These are phyloP conservation scores for Tinea trinotella DNA, from an alignment of 2,888 invertebrate species.

Conservation along the genomic window DNA sequence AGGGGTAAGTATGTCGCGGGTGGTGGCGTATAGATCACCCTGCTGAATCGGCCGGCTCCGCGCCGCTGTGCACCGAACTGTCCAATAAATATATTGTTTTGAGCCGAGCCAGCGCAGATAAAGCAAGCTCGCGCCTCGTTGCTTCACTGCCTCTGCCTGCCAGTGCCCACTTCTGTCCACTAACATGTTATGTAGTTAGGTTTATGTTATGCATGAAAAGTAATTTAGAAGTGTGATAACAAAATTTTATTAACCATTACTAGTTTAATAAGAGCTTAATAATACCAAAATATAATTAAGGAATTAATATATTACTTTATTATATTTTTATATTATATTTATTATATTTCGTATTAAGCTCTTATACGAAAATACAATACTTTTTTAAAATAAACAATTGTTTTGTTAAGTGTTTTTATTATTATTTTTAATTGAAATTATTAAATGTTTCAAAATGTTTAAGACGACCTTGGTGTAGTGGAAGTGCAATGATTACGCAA, in stretches of 20 bases:
- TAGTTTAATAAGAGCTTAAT: too few species aligned
- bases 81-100: conserved; percentile 73
- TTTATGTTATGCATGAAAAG: background rate
- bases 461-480: too few species aligned
- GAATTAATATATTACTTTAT: too few species aligned
- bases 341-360: too few species aligned
- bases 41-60: conserved; percentile 44
- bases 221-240: background rate
- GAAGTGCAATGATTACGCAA: too few species aligned
- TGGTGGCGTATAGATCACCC: conserved; percentile 61
- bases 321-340: too few species aligned
- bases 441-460: too few species aligned
- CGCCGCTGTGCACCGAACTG: conserved; percentile 41
- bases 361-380: too few species aligned
- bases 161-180: conserved; percentile 3
- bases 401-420: background rate
- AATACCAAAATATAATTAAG: too few species aligned
- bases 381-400: too few species aligned
- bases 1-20: background rate
- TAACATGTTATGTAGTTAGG: background rate
- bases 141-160: conserved; percentile 32
- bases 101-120: conserved; percentile 52
- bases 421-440: too few species aligned
- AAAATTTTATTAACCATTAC: background rate
- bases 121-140: conserved; percentile 69